These are phyloP conservation scores for Porites divaricata DNA, from an alignment of 92 coral and sea anemone genomes.

Conservation along the genomic window DNA sequence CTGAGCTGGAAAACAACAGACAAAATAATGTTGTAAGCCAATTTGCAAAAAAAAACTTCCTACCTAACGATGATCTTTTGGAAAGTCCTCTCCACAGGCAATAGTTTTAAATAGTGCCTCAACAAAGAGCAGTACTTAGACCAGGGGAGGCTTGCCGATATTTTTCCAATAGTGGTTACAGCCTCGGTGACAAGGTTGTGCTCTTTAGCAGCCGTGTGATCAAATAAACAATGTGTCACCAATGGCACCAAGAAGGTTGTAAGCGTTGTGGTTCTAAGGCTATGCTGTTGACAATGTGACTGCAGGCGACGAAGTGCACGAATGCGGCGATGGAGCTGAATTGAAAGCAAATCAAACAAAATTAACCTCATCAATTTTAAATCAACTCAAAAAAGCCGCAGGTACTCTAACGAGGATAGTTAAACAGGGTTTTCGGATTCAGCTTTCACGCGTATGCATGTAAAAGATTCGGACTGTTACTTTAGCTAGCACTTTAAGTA, in stretches of 20 bases:
- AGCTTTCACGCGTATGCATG: too few species aligned
- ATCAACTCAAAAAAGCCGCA: too few species aligned
- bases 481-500: too few species aligned
- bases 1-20: background rate
- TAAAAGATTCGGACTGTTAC: too few species aligned
- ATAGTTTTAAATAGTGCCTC: constrained; percentile 76
- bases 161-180: constrained; percentile 82
- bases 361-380: too few species aligned
- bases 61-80: constrained; percentile 88
- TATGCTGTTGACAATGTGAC: constrained; percentile 70
- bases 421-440: too few species aligned
- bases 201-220: constrained; percentile 87
- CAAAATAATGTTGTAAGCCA: background rate
- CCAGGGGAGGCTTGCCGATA: constrained; percentile 89
- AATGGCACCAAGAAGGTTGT: constrained; percentile 84
- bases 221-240: constrained; percentile 86
- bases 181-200: constrained; percentile 94
- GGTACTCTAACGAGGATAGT: too few species aligned
- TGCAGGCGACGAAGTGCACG: constrained; percentile 92
- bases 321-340: constrained; percentile 94
- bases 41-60: background rate
- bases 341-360: background rate
- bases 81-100: constrained; percentile 72
- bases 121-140: constrained; percentile 78
- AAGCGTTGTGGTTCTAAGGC: constrained; percentile 77